phyloP scores from a whole-genome alignment of 2,797 vertebrate species.

The Merluccius polli region DNA sequence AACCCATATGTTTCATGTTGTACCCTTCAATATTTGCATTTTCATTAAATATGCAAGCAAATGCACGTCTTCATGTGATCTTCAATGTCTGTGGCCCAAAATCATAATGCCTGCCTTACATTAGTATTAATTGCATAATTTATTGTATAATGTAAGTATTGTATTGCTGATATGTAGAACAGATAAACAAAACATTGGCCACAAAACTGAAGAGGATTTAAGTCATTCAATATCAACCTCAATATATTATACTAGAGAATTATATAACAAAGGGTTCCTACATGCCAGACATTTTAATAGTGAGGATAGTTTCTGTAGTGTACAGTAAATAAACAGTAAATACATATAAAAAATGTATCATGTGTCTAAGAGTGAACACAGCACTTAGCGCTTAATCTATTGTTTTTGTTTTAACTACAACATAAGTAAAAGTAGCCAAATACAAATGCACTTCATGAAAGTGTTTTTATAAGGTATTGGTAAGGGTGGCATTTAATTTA shows the following conservation, averaged over 20 bases:
- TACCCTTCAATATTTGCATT: constrained; percentile 23
- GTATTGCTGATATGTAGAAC: constrained; percentile 35
- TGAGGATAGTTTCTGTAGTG: constrained; percentile 13
- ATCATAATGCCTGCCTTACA: constrained; percentile 31
- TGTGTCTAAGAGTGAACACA: neutral
- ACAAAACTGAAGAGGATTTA: constrained; percentile 44
- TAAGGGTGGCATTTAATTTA: neutral
- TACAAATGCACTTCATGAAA: neutral
- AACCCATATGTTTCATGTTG: constrained; percentile 19
- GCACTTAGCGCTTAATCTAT: neutral
- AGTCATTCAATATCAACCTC: constrained; percentile 64
- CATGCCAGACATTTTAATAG: constrained; percentile 21
- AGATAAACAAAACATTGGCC: constrained; percentile 50
- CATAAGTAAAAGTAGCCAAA: neutral
- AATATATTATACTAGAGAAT: neutral
- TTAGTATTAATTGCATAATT: neutral
- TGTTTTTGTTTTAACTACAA: neutral
- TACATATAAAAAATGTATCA: neutral
- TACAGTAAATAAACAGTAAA: neutral
- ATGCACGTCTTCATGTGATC: constrained; percentile 37
- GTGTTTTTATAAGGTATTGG: neutral
- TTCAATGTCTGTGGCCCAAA: constrained; percentile 34
- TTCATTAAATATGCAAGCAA: constrained; percentile 13
- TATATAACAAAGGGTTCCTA: constrained; percentile 27
- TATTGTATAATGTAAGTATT: constrained; percentile 7